Evolutionary conservation across 2,113 vertebrate species (phyloP), one percentile per base, ranked within the genome.

Genomic region (Xenopus tropicalis): DNA sequence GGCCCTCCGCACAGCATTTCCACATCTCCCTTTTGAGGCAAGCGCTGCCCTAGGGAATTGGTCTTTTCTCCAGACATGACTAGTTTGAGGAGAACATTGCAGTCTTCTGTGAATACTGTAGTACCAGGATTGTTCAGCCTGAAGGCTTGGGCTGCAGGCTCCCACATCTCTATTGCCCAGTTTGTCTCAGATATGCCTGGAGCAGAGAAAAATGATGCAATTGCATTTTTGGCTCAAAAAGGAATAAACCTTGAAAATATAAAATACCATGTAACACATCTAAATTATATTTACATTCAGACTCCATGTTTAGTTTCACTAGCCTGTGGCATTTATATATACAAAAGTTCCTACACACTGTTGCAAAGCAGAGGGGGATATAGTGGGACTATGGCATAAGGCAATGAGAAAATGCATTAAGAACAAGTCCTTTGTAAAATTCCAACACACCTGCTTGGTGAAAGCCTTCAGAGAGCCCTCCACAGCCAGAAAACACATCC

Each of bases 81-180:
- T 79, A 98, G 80, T 85, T 99, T 99, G 22, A 99, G 86, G 20
- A 98, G 82, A 7, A 97, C 82, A 5, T 98, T 99, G 81, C 97
- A 98, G 79, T 98, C 97, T 84, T 99, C 97, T 0, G 95, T 98
- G 88, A 99, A 99, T n/a, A 99, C 97, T 0, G 96, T 98, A 57
- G 87, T 90, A 29, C 90, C 88, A 0, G 97, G 94, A 62, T 98
- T 99, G 84, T 99, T 99, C 10, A 99, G 86, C 17, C 97, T 89
- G 82, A 99, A 99, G 0, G 96, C 97, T 78, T 99, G 97, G 0
- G 96, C 97, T 0, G 97, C 96, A 0, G 97, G 97, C 14, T 99
- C 97, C 97, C 97, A 98, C 97, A 99, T 99, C 86, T 99, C 97
- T 0, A 98, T 91, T 78, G 97, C 97, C 97, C 97, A 99, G 0